Evolutionary conservation across 1,140 invertebrate species (phyloP).

Genomic region (Eulimnadia texana): DNA sequence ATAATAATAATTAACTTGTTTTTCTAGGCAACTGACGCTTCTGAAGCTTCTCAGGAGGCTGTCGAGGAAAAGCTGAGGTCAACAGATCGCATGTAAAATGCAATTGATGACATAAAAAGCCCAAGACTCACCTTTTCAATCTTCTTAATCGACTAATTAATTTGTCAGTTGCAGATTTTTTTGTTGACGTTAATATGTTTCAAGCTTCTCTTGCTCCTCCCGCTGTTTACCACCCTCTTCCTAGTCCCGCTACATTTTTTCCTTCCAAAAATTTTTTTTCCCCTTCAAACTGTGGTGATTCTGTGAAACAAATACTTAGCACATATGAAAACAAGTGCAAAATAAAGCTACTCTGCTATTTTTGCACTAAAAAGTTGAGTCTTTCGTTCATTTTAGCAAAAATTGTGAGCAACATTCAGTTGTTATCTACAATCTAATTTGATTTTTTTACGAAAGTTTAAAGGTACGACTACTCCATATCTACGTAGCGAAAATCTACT

Average conservation of each 20-base stretch:
- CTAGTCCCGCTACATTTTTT: not conserved
- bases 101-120: not conserved
- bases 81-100: conserved; percentile 70
- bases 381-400: too few relatives aligned
- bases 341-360: not conserved
- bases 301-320: not conserved
- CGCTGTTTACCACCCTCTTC: not conserved
- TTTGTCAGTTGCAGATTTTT: not conserved
- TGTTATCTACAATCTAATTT: too few relatives aligned
- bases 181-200: not conserved
- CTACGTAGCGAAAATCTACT: too few relatives aligned
- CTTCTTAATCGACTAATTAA: not conserved
- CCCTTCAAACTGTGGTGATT: not conserved
- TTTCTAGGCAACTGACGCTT: conserved; percentile 63
- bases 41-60: conserved; percentile 76
- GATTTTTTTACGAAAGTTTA: too few relatives aligned
- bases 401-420: too few relatives aligned
- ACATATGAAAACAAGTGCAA: not conserved
- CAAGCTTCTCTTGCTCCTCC: not conserved
- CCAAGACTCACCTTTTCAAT: not conserved
- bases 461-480: too few relatives aligned
- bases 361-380: not conserved
- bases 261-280: not conserved
- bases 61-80: conserved; percentile 83
- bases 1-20: conserved; percentile 17